Percentiles rank a stretch among this genome's conserved stretches.
These are phyloP conservation scores for Cylindroiulus punctatus DNA, from an alignment of 2,888 invertebrate genomes.

Conservation along the genomic window DNA sequence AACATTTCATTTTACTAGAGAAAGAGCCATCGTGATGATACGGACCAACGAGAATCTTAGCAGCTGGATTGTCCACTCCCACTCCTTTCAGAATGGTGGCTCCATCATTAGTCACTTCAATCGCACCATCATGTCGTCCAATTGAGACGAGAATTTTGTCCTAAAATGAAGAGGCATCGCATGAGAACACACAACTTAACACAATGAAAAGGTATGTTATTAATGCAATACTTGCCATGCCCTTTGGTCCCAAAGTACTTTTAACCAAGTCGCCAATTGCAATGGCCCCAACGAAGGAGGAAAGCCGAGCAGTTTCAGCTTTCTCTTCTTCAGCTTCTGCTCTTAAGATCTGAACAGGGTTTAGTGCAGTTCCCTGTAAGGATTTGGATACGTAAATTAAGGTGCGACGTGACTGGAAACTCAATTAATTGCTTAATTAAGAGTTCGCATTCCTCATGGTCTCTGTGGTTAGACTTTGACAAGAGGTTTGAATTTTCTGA, in stretches of 20 bases:
- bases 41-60: slow-evolving; percentile 89
- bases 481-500: no score
- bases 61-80: slow-evolving; percentile 98
- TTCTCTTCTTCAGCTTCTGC: slow-evolving; percentile 98
- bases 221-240: slow-evolving; percentile 75
- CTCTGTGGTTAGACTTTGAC: no score
- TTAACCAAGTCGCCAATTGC: slow-evolving; percentile 98
- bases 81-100: slow-evolving; percentile 96
- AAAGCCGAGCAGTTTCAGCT: slow-evolving; percentile 95
- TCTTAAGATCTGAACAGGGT: slow-evolving; percentile 93
- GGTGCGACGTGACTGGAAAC: no score
- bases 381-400: background rate
- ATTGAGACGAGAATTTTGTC: slow-evolving; percentile 86
- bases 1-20: slow-evolving; percentile 60
- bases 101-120: slow-evolving; percentile 98
- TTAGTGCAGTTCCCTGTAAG: slow-evolving; percentile 68
- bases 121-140: slow-evolving; percentile 75
- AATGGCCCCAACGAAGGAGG: slow-evolving; percentile 97
- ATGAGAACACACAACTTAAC: background rate
- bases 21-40: slow-evolving; percentile 54
- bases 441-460: no score
- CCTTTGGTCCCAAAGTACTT: slow-evolving; percentile 98
- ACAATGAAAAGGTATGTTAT: background rate
- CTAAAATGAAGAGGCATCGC: slow-evolving; percentile 43
- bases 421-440: no score